Evolutionary conservation across 2,888 invertebrate genomes (phyloP), one percentile per base, ranked within the genome.

Genomic region (Odontocerum albicorne): DNA sequence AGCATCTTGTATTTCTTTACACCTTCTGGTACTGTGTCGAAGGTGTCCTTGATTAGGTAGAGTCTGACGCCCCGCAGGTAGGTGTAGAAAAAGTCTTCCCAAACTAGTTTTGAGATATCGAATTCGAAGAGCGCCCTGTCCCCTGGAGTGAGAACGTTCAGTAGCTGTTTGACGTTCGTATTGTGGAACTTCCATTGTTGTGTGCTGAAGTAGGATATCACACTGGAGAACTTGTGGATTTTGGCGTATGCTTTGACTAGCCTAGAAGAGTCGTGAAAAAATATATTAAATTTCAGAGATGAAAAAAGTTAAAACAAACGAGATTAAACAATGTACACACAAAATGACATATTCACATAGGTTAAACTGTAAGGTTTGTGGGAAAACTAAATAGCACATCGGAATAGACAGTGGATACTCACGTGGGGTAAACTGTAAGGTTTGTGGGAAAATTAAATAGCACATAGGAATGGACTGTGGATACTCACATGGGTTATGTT

Each of bases 1-100:
- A 58, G 36, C 10, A 46, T 19, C 4, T 19, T 40, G 7, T 55
- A 27, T 20, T 38, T 85, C 67, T 74, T 81, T 27, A 69, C 68
- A 57, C 81, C 85, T 7, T 78, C 74, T 0, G 84, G 82, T 1
- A 90, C 66, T 0, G 87, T 87, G 0, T 84, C 83, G 0, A 85
- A 64, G 0, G 88, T 85, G 63, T 92, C 92, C 64, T 91, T 90
- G 1, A 91, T 70, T 1, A 92, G 70, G 64, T 86, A 90, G 0
- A 83, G 70, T 49, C 90, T 75, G n/a, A 87, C 74, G 0, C 92
- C 92, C 55, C 79, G 72, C 4, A 87, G 73, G 64, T 89, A 90
- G 36, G 75, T 80, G 56, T 81, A 76, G 64, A 88, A 83, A 64
- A 86, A 92, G 0, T 77, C 72, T 3, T 79, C 74, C 92, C 92